Base-by-base conservation (phyloP, 2,113 vertebrate genomes). In the Anhinga anhinga region DNA sequence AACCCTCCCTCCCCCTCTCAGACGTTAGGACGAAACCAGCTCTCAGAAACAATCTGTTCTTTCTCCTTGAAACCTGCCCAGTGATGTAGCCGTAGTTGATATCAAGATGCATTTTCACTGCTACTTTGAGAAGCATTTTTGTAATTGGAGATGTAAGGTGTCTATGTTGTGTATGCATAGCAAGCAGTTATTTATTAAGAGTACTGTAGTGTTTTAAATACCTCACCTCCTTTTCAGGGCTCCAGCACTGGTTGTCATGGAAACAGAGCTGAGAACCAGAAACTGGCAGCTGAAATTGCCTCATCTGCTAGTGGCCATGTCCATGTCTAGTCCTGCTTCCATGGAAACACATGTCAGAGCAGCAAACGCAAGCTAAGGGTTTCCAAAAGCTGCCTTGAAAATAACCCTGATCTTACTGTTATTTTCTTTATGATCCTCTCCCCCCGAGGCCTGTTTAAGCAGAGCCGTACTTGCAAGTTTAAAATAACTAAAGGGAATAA, bases 271-370 rank as follows among this genome's bases (percentile, higher is more conserved):
- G 73, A 77, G 87, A 81, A 92, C 26, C 44, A 93, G 92, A 92
- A 94, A 78, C 89, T 95, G 93, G 86, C 92, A 78, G 87, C 13
- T 90, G 79, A 89, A 96, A 95, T 63, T 95, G 77, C 88, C 82
- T 97, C 87, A 76, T 97, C 92, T 91, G 93, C 93, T 89, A 67
- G 90, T 95, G 96, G 65, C 92, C 93, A 45, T 91, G 88, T 93
- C 96, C 91, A 71, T 91, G 95, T 78, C 93, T 91, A 71, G 87
- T 94, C 80, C 93, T n/a, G 97, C 97, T 98, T 92, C 97, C 96
- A 97, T 97, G 97, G 97, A 95, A 97, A 98, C 97, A 92, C 77
- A 80, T 90, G 73, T 86, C 95, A 86, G 93, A 94, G 62, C 67
- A 88, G 86, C 77, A 91, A 86, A 94, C 0, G 7, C 66, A 83